Conservation (phyloP, 2,888 invertebrate genomes). For the Scaptomyza flava region DNA sequence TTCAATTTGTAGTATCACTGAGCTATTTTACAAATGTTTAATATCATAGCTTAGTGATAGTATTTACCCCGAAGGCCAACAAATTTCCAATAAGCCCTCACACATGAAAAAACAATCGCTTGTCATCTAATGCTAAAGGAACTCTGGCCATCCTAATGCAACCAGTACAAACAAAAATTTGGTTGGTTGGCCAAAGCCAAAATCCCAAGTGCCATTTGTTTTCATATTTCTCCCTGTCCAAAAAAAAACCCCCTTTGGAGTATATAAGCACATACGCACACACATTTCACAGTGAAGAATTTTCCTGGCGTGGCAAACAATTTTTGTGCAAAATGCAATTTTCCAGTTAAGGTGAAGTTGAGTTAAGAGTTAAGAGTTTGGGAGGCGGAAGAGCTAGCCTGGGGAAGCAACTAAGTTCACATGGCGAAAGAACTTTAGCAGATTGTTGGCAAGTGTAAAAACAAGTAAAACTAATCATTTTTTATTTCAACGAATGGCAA, state of each 20-base stretch:
- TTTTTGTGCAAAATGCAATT: slow-evolving; percentile 73
- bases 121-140: slow-evolving; percentile 10
- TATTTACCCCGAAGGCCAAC: not conserved
- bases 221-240: slow-evolving; percentile 58
- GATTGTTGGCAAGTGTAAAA: slow-evolving; percentile 59
- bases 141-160: slow-evolving; percentile 23
- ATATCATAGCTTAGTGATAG: not conserved
- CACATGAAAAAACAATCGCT: slow-evolving; percentile 10
- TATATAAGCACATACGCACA: not conserved
- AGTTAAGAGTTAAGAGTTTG: slow-evolving; percentile 37
- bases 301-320: slow-evolving; percentile 52
- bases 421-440: slow-evolving; percentile 58
- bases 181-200: slow-evolving; percentile 51
- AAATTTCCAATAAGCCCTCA: slow-evolving; percentile 4
- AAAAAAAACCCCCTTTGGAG: not conserved
- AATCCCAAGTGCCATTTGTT: slow-evolving; percentile 70
- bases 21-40: no score
- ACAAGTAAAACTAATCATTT: slow-evolving; percentile 21
- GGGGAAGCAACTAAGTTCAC: slow-evolving; percentile 25
- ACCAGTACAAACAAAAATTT: slow-evolving; percentile 36
- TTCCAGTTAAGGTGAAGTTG: slow-evolving; percentile 67
- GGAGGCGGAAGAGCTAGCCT: not conserved
- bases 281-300: slow-evolving; percentile 24
- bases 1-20: slow-evolving; percentile 6
- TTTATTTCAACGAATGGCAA: slow-evolving; percentile 14